Evolutionary conservation across 2,888 invertebrate genomes (phyloP).

Genomic region (Eretmocerus hayati): DNA sequence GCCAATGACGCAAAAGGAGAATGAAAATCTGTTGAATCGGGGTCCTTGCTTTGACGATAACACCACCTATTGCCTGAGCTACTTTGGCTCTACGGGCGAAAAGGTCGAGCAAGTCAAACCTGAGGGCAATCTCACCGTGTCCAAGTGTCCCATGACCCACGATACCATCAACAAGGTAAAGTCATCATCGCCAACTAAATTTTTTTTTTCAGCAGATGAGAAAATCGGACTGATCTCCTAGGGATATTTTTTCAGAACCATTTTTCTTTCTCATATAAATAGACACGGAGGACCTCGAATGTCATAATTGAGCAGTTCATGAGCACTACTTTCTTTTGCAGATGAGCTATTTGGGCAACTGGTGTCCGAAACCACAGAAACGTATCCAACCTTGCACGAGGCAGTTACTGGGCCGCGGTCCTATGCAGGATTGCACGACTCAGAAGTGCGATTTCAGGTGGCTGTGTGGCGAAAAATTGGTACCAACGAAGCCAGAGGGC

Average conservation of each 20-base stretch:
- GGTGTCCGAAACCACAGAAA: constrained; percentile 32
- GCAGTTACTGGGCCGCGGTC: constrained; percentile 48
- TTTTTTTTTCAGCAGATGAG: no score
- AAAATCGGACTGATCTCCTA: no score
- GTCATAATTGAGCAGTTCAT: no score
- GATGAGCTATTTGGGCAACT: constrained; percentile 41
- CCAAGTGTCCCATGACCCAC: constrained; percentile 33
- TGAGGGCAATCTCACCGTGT: constrained; percentile 26
- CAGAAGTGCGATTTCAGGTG: constrained; percentile 63
- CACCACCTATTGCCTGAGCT: constrained; percentile 42
- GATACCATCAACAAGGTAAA: constrained; percentile 38
- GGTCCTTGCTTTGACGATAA: constrained; percentile 35
- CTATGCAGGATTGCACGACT: constrained; percentile 68
- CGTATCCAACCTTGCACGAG: constrained; percentile 31
- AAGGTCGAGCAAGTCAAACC: constrained; percentile 28
- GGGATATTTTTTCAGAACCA: no score
- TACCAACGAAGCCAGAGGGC: constrained; percentile 15
- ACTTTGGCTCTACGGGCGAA: constrained; percentile 32
- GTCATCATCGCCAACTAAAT: no score
- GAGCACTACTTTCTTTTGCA: no score
- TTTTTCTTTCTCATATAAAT: no score
- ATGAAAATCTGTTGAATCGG: constrained; percentile 35
- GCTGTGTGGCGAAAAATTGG: constrained; percentile 27
- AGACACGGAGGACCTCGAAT: no score
- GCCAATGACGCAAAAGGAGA: constrained; percentile 26